Percentiles rank a stretch among this genome's conserved stretches.
phyloP scores from a whole-genome alignment of 2,797 vertebrate genomes.

The Poecilia velifera region DNA sequence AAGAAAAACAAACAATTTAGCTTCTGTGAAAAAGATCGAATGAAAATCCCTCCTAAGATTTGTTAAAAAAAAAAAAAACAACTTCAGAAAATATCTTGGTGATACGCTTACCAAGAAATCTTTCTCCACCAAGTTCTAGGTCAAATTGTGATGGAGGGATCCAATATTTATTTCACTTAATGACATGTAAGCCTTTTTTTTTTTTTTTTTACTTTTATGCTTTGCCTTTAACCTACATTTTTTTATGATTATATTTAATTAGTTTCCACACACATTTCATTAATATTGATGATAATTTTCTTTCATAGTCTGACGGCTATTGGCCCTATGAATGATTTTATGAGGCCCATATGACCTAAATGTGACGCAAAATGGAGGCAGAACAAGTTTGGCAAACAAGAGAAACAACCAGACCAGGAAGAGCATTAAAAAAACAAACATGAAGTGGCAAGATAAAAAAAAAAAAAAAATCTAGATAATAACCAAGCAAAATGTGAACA shows the following conservation, averaged over 20 bases:
- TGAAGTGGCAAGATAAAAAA: not conserved
- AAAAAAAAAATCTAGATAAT: not conserved
- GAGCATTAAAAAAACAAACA: not conserved
- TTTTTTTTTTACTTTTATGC: not conserved
- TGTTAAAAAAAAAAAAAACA: not conserved
- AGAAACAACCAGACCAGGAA: not conserved
- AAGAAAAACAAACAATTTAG: not conserved
- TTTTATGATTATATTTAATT: not conserved
- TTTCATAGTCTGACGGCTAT: too few species aligned
- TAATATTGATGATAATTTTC: too few species aligned
- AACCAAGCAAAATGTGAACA: not conserved
- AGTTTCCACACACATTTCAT: not conserved
- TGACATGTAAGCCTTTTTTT: not conserved
- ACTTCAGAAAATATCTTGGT: not conserved
- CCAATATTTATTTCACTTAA: not conserved
- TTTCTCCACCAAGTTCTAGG: not conserved
- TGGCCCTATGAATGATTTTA: too few species aligned
- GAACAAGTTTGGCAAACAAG: not conserved
- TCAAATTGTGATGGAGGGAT: not conserved
- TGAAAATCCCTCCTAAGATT: not conserved
- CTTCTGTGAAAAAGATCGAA: not conserved
- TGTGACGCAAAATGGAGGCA: not conserved
- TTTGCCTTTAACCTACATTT: not conserved
- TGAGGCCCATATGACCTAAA: too few species aligned
- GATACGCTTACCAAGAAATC: not conserved